phyloP scores from a whole-genome alignment of 2,888 invertebrate genomes.

The Leptogaster cylindrica region DNA sequence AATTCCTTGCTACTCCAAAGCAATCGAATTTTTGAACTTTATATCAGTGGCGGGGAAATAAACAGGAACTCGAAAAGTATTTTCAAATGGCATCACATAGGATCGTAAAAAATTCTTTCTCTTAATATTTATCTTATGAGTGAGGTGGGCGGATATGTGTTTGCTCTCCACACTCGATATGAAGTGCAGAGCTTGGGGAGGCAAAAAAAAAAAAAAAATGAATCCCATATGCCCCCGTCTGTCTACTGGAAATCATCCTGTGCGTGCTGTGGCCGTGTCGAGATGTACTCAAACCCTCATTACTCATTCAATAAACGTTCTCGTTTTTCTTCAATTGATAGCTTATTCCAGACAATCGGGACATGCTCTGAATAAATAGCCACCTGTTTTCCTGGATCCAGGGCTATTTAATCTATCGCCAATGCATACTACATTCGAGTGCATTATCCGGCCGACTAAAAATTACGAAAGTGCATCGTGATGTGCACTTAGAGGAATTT shows the following conservation, averaged over 20 bases:
- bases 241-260: not conserved
- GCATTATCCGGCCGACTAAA: not conserved
- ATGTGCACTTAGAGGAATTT: not conserved
- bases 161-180: not conserved
- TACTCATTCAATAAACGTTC: conserved; percentile 12
- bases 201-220: too few relatives aligned
- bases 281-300: conserved; percentile 14
- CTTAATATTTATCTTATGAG: conserved; percentile 24
- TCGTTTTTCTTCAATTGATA: conserved; percentile 25
- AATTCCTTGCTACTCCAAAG: too few relatives aligned
- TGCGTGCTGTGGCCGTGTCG: not conserved
- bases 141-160: conserved; percentile 4
- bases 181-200: too few relatives aligned
- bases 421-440: not conserved
- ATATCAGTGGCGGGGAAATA: conserved; percentile 8
- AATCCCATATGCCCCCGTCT: conserved; percentile 5
- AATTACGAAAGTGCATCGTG: not conserved
- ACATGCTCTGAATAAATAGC: conserved; percentile 26
- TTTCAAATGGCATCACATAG: conserved; percentile 22
- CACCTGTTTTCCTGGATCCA: not conserved
- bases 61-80: conserved; percentile 19
- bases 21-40: too few relatives aligned
- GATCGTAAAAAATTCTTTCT: conserved; percentile 28
- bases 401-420: not conserved
- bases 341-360: conserved; percentile 20